A percentile compares a stretch with the other conserved stretches of the same genome.
These are phyloP conservation scores for Isurus oxyrinchus DNA, from an alignment of 2,113 vertebrate genomes.

Conservation along the genomic window DNA sequence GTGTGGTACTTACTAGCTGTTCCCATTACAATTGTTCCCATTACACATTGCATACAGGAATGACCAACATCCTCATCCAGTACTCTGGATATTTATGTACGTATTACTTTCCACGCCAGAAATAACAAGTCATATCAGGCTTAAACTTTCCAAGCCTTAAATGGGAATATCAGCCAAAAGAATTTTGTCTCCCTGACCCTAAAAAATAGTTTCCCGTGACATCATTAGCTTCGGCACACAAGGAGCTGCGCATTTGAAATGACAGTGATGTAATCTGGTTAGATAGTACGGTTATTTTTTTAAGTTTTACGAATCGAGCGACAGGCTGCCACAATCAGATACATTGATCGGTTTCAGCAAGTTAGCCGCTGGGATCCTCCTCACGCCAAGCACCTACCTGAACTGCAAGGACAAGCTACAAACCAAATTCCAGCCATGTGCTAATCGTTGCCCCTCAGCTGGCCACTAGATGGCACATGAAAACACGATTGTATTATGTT, in stretches of 20 bases:
- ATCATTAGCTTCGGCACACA: background rate
- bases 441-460: background rate
- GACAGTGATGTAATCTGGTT: background rate
- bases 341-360: background rate
- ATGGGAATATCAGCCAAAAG: background rate
- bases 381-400: background rate
- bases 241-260: background rate
- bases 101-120: conserved; percentile 29
- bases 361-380: background rate
- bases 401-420: background rate
- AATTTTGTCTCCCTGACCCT: conserved; percentile 25
- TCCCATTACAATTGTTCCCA: conserved; percentile 24
- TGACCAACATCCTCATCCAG: conserved; percentile 27
- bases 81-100: conserved; percentile 15
- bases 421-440: background rate
- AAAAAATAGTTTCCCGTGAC: conserved; percentile 36
- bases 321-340: background rate
- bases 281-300: background rate
- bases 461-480: background rate
- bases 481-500: background rate
- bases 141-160: conserved; percentile 32
- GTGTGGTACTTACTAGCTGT: conserved; percentile 17
- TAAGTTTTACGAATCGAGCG: background rate
- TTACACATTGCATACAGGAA: conserved; percentile 36
- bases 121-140: conserved; percentile 34